Evolutionary conservation across 1,140 invertebrate species (phyloP).

Genomic region (Berghia stephanieae): DNA sequence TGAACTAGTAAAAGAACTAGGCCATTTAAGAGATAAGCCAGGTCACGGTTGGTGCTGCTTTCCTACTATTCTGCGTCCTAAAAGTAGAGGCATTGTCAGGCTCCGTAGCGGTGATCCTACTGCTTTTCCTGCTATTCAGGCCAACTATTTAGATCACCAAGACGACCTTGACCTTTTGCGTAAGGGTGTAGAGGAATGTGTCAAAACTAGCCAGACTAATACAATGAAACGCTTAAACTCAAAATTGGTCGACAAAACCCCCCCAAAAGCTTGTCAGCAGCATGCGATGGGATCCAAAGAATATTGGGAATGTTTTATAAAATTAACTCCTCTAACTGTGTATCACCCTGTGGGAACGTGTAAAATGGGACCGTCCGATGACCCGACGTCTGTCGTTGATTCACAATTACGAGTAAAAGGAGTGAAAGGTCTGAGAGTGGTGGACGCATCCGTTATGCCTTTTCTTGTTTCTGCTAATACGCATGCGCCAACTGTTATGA

Average conservation of each 20-base stretch:
- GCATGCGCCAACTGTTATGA: constrained; percentile 71
- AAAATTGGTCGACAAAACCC: not conserved
- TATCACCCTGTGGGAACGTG: constrained; percentile 89
- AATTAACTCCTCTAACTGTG: constrained; percentile 69
- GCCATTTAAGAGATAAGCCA: constrained; percentile 10
- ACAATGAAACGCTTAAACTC: not conserved
- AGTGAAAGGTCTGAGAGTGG: constrained; percentile 66
- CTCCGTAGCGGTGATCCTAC: constrained; percentile 76
- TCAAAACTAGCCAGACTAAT: constrained; percentile 11
- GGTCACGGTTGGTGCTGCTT: not conserved
- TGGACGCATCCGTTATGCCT: constrained; percentile 72
- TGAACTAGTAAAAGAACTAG: too few species aligned
- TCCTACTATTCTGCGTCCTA: constrained; percentile 42
- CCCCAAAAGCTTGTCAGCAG: constrained; percentile 24
- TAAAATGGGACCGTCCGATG: constrained; percentile 83
- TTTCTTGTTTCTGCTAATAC: constrained; percentile 70
- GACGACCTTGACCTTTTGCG: constrained; percentile 53
- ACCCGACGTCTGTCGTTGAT: constrained; percentile 41
- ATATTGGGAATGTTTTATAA: constrained; percentile 57
- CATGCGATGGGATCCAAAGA: constrained; percentile 52
- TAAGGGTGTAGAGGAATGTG: constrained; percentile 36
- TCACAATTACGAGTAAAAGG: constrained; percentile 69
- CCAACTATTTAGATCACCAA: constrained; percentile 67
- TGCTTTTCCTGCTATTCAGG: constrained; percentile 85
- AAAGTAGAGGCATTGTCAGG: constrained; percentile 57